Percentiles rank a stretch among this genome's conserved stretches.
Conservation (phyloP, 2,888 invertebrate species). For the Campoplex nolae region DNA sequence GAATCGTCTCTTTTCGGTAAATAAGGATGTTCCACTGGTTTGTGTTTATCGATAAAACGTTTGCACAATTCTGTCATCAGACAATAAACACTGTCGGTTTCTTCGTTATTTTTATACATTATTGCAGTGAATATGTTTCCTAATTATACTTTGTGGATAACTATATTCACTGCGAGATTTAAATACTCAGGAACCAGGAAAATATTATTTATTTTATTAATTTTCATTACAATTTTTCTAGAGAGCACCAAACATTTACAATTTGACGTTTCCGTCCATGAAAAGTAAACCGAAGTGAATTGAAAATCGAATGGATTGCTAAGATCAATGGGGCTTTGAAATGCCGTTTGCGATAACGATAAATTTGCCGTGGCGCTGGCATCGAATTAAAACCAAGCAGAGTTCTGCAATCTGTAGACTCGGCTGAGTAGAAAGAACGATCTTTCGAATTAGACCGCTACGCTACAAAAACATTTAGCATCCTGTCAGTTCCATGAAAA, state of each 20-base stretch:
- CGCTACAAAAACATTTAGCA: not conserved
- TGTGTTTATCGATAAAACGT: constrained; percentile 72
- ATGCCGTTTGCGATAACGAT: not conserved
- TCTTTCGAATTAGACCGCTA: not conserved
- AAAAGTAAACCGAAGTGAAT: not conserved
- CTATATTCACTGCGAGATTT: not conserved
- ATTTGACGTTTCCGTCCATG: constrained; percentile 12
- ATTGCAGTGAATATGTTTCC: constrained; percentile 28
- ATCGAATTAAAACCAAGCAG: not conserved
- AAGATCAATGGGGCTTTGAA: not conserved
- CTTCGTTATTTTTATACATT: constrained; percentile 72
- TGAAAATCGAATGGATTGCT: not conserved
- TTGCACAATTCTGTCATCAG: constrained; percentile 78
- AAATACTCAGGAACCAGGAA: not conserved
- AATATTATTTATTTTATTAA: not conserved
- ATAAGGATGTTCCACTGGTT: constrained; percentile 64
- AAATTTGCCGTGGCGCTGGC: not conserved
- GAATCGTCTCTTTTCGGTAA: constrained; percentile 69
- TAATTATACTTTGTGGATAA: not conserved
- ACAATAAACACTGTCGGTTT: constrained; percentile 75
- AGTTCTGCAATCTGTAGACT: not conserved
- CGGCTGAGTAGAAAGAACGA: not conserved
- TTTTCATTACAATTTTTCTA: constrained; percentile 4
- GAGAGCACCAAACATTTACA: constrained; percentile 2
- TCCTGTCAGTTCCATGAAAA: not conserved